These are phyloP conservation scores for Calcarius ornatus DNA, from an alignment of 2,113 vertebrate species.

Conservation along the genomic window DNA sequence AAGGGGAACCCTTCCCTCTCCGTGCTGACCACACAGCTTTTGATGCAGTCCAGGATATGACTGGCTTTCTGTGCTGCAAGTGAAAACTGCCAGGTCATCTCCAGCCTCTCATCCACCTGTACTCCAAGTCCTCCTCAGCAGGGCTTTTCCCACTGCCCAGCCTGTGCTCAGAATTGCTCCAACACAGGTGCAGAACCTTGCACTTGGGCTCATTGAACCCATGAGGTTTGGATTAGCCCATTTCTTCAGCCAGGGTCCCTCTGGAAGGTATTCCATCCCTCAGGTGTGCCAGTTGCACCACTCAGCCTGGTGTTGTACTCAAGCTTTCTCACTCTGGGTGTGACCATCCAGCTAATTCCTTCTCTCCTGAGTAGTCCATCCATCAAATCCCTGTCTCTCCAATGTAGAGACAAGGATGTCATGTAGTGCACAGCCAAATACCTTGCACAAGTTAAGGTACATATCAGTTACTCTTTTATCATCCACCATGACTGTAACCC, in stretches of 20 bases:
- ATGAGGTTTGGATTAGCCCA: neutral
- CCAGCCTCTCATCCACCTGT: neutral
- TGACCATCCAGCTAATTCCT: neutral
- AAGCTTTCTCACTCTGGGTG: too few species aligned
- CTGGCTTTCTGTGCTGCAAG: neutral
- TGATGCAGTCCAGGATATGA: neutral
- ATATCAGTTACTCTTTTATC: neutral
- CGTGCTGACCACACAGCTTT: fast-evolving
- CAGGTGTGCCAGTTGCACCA: neutral
- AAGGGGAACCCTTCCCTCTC: neutral
- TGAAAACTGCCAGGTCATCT: neutral
- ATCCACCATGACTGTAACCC: neutral
- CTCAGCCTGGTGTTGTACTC: neutral
- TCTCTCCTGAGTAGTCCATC: neutral
- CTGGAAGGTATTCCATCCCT: neutral
- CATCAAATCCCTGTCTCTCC: neutral
- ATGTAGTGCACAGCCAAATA: neutral
- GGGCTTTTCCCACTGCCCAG: neutral
- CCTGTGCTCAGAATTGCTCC: neutral
- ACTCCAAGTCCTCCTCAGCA: neutral
- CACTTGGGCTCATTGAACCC: neutral
- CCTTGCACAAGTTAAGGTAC: neutral
- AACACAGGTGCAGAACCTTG: neutral
- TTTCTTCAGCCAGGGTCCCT: neutral
- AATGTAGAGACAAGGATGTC: neutral